Conservation (phyloP, 2,888 invertebrate species). For the Synanthedon andrenaeformis region DNA sequence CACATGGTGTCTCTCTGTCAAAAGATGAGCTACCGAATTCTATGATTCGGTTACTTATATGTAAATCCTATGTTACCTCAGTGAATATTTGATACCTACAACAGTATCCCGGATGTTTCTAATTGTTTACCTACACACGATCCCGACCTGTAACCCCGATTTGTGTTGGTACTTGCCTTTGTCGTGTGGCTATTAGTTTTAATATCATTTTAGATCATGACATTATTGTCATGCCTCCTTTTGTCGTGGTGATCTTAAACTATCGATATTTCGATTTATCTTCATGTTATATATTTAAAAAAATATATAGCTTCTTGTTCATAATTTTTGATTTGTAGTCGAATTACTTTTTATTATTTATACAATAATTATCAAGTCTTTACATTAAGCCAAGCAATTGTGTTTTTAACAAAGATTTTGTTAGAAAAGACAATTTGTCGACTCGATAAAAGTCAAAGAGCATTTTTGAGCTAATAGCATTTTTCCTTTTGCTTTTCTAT, state of each 20-base stretch:
- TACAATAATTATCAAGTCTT: too few species aligned
- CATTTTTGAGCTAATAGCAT: too few species aligned
- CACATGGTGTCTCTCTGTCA: too few species aligned
- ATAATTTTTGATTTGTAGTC: too few species aligned
- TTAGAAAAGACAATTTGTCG: too few species aligned
- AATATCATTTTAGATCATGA: conserved; percentile 1
- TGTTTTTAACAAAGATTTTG: too few species aligned
- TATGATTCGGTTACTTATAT: conserved; percentile 24
- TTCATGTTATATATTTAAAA: too few species aligned
- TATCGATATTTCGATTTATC: background rate
- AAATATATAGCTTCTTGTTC: too few species aligned
- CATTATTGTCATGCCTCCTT: background rate
- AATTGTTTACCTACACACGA: conserved; percentile 16
- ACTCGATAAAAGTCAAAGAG: too few species aligned
- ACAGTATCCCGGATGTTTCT: conserved; percentile 10
- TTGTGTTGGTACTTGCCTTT: conserved; percentile 15
- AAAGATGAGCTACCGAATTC: conserved; percentile 17
- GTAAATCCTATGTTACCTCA: conserved; percentile 18
- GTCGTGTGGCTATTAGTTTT: conserved; percentile 16
- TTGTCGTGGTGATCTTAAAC: background rate
- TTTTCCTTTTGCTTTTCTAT: too few species aligned
- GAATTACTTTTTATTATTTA: too few species aligned
- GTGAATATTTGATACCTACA: conserved; percentile 14
- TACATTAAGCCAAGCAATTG: too few species aligned
- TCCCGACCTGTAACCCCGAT: conserved; percentile 26